Evolutionary conservation across 2,888 invertebrate genomes (phyloP), one percentile per base, ranked within the genome.

Genomic region (Torymus tubicola): DNA sequence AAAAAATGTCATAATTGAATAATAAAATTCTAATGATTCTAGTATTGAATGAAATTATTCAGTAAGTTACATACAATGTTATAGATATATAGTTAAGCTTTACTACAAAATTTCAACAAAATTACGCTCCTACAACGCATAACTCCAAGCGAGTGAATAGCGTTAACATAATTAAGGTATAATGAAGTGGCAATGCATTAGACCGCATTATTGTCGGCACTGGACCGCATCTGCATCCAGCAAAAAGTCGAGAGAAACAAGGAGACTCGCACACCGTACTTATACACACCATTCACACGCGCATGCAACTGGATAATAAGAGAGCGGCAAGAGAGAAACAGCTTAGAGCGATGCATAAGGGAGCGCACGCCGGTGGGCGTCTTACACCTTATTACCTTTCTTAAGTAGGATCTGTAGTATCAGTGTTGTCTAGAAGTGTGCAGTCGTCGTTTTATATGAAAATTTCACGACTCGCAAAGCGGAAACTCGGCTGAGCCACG

Each of bases 311-410:
- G 24, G 61, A 53, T 55, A 31, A 58, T 50, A 64, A 55, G 55
- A 63, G 31, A 42, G 61, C 31, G 72, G 61, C 50, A 73, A 21
- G n/a, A 50, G n/a, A 52, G 21, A 83, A 81, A 76, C 42, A 81
- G 82, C 77, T 81, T 67, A 55, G 50, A 81, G 83, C 85, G 83
- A 85, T 84, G 85, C 85, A 85, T 85, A 82, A 83, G 42, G 42
- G 10, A 8, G 42, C 42, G 42, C 42, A 42, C 83, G 81, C 64
- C 68, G 75, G 57, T 70, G 84, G 85, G 85, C 87, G 87, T 88
- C 86, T 87, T 85, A 86, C 86, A 87, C 85, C 85, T 87, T 88
- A 88, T 88, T 88, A 88, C 87, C 82, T 87, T 87, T 88, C 86
- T 86, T 87, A 86, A 87, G 87, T 87, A 87, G 67, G 57, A 75